Base-by-base conservation (phyloP, 2,888 invertebrate genomes). In the Diplazon laetatorius region DNA sequence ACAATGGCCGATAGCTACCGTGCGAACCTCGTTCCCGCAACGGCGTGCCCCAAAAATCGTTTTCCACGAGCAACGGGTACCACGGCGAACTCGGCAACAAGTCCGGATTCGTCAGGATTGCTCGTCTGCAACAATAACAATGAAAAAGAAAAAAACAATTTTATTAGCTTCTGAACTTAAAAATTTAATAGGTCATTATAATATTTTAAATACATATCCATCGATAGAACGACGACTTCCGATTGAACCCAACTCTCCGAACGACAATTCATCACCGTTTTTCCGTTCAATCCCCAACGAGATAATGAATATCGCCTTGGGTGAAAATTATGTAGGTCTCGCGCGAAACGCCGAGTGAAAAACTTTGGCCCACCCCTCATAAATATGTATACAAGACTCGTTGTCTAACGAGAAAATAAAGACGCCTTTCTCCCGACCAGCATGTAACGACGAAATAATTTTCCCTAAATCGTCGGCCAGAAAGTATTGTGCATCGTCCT, bases 31-130 rank as follows among this genome's bases (percentile, higher is more conserved):
- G 94, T 92, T 98, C 97, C 84, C 94, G 94, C 86, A 99, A 93
- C 76, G 98, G 97, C 48, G 98, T 99, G 62, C 99, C 99, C 99
- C 99, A 99, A 92, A 98, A 99, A 93, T 99, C 99, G 92, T 99
- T 96, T 91, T 94, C 94, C 89, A 98, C 95, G 85, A 98, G 93
- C 85, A 98, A 93, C 84, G 95, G 94, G 85, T 93, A 93, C 93
- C 97, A 94, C 76, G 97, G 95, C 79, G 96, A 96, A 85, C 94
- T 95, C 80, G 97, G 95, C 87, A 96, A 94, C 87, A 99, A 94
- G 92, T 99, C 99, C 81, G 96, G 96, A 92, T 99, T 99, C 89
- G 96, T 96, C 91, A 97, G 93, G 89, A 99, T 98, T 84, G 99
- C 99, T 87, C 98, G 97, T 91, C 99, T 99, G 94, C 78, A 82